A percentile compares a stretch with the other conserved stretches of the same genome.
These are phyloP conservation scores for Dendrolimus pini DNA, from an alignment of 2,888 invertebrate genomes.

Conservation along the genomic window DNA sequence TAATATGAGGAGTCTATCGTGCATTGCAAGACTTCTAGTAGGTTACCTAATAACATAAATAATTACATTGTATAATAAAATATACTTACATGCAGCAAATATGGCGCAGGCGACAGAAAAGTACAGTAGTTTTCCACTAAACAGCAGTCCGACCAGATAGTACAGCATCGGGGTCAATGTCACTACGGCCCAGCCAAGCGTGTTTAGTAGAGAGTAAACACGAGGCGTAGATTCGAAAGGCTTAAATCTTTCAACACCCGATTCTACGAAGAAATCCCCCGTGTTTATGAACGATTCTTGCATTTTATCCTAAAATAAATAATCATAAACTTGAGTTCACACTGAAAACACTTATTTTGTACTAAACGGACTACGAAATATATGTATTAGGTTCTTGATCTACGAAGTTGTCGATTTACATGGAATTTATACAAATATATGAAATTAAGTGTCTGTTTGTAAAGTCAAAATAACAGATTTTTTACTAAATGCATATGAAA, in stretches of 20 bases:
- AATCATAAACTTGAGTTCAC: background rate
- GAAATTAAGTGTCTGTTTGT: too few relatives aligned
- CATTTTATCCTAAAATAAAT: slow-evolving; percentile 79
- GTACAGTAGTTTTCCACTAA: slow-evolving; percentile 84
- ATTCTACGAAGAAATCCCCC: slow-evolving; percentile 87
- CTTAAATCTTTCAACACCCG: slow-evolving; percentile 81
- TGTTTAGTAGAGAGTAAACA: slow-evolving; percentile 82
- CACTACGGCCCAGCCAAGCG: slow-evolving; percentile 81
- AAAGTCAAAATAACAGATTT: too few relatives aligned
- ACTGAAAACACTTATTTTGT: too few relatives aligned
- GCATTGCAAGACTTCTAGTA: too few relatives aligned
- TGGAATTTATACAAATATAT: too few relatives aligned
- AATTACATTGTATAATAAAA: too few relatives aligned
- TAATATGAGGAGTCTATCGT: too few relatives aligned
- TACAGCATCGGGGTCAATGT: slow-evolving; percentile 84
- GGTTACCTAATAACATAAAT: too few relatives aligned
- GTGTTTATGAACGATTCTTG: slow-evolving; percentile 84
- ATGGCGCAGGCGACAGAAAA: slow-evolving; percentile 82
- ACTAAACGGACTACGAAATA: too few relatives aligned
- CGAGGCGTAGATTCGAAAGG: slow-evolving; percentile 77
- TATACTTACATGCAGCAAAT: slow-evolving; percentile 85
- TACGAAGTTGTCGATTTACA: too few relatives aligned
- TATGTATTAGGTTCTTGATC: too few relatives aligned
- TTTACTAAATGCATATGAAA: too few relatives aligned
- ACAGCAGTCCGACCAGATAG: slow-evolving; percentile 79